Evolutionary conservation across 1,140 invertebrate genomes (phyloP).

Genomic region (Potamilus streckersoni): DNA sequence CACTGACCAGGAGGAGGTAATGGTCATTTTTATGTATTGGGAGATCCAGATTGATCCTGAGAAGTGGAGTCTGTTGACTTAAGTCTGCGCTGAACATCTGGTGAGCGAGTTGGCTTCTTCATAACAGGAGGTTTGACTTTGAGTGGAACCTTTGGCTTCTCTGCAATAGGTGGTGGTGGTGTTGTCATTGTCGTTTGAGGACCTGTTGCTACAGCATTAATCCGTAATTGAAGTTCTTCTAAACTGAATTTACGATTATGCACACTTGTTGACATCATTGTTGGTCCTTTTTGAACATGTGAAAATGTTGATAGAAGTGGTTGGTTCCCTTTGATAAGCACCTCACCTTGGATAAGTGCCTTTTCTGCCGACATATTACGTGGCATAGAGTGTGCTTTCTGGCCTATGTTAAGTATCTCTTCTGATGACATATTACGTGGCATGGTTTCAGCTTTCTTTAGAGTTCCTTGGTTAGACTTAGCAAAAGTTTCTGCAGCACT

Average conservation of each 20-base stretch:
- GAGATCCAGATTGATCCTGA: too few species aligned
- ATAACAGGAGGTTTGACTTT: conserved; percentile 81
- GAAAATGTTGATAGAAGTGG: conserved; percentile 9
- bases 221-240: conserved; percentile 27
- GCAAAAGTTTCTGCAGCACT: conserved; percentile 63
- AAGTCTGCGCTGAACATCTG: conserved; percentile 42
- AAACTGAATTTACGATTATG: conserved; percentile 21
- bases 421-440: conserved; percentile 38
- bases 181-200: not conserved
- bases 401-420: too few species aligned
- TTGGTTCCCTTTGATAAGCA: conserved; percentile 1
- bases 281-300: conserved; percentile 7
- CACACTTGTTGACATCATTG: not conserved
- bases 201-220: not conserved
- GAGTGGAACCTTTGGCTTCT: conserved; percentile 77
- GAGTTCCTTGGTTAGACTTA: conserved; percentile 79
- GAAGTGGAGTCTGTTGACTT: conserved; percentile 2
- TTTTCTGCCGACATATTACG: conserved; percentile 34
- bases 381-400: conserved; percentile 73
- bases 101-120: conserved; percentile 73
- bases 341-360: conserved; percentile 7
- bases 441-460: conserved; percentile 77
- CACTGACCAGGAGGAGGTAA: too few species aligned
- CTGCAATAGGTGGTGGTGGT: conserved; percentile 48
- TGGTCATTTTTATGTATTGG: too few species aligned